Evolutionary conservation across 2,113 vertebrate species (phyloP).

Genomic region (Triplophysa tibetana): DNA sequence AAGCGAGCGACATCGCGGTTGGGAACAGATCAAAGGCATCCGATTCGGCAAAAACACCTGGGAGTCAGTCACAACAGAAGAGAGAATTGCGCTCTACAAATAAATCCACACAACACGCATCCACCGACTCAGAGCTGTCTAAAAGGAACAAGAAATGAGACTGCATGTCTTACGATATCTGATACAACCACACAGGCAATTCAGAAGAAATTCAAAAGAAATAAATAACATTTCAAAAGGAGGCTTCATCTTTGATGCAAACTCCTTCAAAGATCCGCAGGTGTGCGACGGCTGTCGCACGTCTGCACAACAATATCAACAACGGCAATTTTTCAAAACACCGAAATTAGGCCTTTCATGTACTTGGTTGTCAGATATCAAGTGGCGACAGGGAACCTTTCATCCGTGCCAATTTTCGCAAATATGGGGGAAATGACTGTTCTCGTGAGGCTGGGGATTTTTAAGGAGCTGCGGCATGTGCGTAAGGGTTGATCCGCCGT

Average conservation of each 20-base stretch:
- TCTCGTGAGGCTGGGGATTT: conserved; percentile 14
- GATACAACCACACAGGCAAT: not conserved
- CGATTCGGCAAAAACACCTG: not conserved
- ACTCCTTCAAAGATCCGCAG: conserved; percentile 17
- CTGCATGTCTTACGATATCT: not conserved
- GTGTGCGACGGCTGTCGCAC: not conserved
- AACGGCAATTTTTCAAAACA: conserved; percentile 46
- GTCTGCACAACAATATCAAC: conserved; percentile 31
- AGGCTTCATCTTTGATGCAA: conserved; percentile 23
- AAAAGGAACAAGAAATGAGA: not conserved
- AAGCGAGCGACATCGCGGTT: not conserved
- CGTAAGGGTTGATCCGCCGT: conserved; percentile 3
- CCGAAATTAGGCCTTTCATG: conserved; percentile 45
- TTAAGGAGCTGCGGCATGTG: not conserved
- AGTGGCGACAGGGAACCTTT: conserved; percentile 46
- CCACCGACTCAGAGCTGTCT: not conserved
- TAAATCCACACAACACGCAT: not conserved
- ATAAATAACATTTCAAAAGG: not conserved
- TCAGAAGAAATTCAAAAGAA: conserved; percentile 3
- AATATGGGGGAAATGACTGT: conserved; percentile 39
- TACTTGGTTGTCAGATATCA: conserved; percentile 39
- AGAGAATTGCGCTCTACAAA: not conserved
- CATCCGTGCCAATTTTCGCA: conserved; percentile 41
- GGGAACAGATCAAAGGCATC: not conserved
- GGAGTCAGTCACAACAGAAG: not conserved